Evolutionary conservation across 2,797 vertebrate species (phyloP).

Genomic region (Anolis apletophallus): DNA sequence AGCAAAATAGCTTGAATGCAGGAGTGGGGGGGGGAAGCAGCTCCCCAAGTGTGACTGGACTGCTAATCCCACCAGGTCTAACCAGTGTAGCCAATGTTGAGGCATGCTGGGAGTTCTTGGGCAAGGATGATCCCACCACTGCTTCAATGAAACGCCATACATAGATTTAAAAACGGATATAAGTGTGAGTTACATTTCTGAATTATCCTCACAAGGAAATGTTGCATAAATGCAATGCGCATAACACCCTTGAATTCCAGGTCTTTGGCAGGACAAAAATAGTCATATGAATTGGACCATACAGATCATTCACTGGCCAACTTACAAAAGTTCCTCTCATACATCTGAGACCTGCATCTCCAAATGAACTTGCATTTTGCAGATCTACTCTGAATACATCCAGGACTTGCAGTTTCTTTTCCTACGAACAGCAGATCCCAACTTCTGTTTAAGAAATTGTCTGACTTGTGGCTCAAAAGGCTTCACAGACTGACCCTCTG

Average conservation of each 20-base stretch:
- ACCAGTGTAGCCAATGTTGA: no score
- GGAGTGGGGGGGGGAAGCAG: no score
- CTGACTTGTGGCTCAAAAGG: background rate
- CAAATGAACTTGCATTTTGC: background rate
- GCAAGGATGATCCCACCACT: background rate
- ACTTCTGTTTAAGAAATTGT: background rate
- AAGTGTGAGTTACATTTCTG: background rate
- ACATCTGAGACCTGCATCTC: no score
- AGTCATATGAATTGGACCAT: background rate
- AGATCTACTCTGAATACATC: background rate
- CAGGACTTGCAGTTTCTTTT: background rate
- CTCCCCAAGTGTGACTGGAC: no score
- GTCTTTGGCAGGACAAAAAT: background rate
- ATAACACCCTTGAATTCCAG: background rate
- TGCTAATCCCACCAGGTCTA: background rate
- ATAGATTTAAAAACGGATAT: background rate
- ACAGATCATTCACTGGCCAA: background rate
- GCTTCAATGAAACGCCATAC: background rate
- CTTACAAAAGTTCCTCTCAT: background rate
- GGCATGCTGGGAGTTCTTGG: no score
- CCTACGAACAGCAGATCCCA: background rate
- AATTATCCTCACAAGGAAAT: background rate
- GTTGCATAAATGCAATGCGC: background rate
- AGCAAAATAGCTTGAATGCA: background rate
- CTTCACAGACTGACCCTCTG: background rate